Evolutionary conservation across 2,113 vertebrate genomes (phyloP).

Genomic region (Lepidothrix coronata): DNA sequence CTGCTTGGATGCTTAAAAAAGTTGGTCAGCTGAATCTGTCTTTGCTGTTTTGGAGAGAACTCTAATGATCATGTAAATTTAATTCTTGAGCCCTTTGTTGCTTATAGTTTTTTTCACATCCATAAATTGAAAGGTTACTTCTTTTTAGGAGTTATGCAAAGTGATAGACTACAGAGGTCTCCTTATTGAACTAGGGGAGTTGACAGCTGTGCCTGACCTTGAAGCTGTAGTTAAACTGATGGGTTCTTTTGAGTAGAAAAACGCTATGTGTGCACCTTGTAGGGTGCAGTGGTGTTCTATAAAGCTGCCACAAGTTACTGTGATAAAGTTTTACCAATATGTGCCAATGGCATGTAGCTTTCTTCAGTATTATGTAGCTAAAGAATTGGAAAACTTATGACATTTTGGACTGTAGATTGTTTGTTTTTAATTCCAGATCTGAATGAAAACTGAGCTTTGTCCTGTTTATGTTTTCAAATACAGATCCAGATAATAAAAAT

Average conservation of each 20-base stretch:
- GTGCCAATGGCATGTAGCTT: background rate
- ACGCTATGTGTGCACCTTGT: background rate
- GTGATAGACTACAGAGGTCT: background rate
- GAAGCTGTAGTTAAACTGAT: background rate
- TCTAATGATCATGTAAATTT: background rate
- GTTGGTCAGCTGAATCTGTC: background rate
- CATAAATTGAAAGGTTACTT: background rate
- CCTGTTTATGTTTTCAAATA: constrained; percentile 3
- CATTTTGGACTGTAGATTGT: background rate
- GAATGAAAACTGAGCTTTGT: constrained; percentile 14
- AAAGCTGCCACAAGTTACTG: background rate
- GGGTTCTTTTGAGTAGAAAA: background rate
- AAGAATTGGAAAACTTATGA: background rate
- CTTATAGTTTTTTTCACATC: background rate
- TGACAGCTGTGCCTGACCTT: background rate
- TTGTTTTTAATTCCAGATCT: constrained; percentile 39
- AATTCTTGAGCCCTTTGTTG: background rate
- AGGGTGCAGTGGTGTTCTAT: background rate
- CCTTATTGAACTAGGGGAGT: background rate
- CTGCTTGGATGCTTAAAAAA: background rate
- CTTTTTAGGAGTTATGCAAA: background rate
- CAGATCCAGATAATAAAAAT: constrained; percentile 75
- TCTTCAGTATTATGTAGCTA: background rate
- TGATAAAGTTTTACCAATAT: background rate
- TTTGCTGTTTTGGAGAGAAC: background rate